Base-by-base conservation (phyloP, 64 coral and sea anemone species). In the Hydrozoanthus tunicans region DNA sequence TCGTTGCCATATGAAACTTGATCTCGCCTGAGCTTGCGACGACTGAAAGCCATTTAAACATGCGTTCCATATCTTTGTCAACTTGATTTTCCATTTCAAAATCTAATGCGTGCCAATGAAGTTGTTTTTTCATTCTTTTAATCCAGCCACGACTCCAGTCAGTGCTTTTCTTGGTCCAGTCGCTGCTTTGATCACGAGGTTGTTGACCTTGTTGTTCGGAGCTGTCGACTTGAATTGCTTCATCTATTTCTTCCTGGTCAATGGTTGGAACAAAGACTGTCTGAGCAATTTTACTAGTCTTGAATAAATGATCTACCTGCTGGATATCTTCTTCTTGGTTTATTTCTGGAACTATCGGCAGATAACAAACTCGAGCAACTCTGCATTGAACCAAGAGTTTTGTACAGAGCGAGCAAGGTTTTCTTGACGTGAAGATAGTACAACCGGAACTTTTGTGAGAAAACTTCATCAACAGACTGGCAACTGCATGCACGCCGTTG, bases 391-490 rank as follows among this genome's bases (percentile, higher is more conserved):
- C 78, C 70, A 95, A 73, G 5, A 90, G 76, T 69, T 92, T 95
- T 4, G 86, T 95, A 51, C 94, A 95, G 6, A 78, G 64, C 4
- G 90, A 92, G 62, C 94, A 95, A 2, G 94, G 94, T 78, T 95
- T 95, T 26, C 94, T 72, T 60, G 94, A 95, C 2, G 70, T 54
- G n/a, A 89, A 95, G 23, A 95, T 83, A 1, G 89, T 61, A 70
- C 77, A 74, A 57, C 62, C 79, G 20, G 17, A 6, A 2, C 51
- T 23, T 5, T 81, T 62, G 51, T 17, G 59, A 23, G 82, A 62
- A 55, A 79, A 85, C 32, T 82, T 86, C 5, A 88, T 75, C 77
- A 95, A 56, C 6, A 89, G 90, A 77, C 58, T 83, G 4, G 78
- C 74, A 20, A 92, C 77, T 55, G 65, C 94, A 80, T 95, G 94